Evolutionary conservation across 2,113 vertebrate species (phyloP), one percentile per base, ranked within the genome.

Genomic region (Gallinago jamesoni): DNA sequence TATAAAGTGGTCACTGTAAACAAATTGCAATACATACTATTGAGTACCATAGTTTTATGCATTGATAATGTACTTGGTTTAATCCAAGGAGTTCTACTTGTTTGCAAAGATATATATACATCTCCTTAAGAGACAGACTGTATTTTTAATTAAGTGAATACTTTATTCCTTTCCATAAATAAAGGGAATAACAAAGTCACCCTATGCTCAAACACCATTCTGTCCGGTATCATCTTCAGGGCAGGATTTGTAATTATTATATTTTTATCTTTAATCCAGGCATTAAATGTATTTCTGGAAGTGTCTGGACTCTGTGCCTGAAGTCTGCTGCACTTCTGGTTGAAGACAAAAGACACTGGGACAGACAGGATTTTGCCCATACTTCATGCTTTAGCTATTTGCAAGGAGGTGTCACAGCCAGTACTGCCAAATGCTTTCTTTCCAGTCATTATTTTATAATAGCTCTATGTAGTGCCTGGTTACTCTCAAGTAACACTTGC

Each of bases 401-500:
- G 2, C 30, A 39, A 87, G 27, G 24, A 91, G 12, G 59, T 41
- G 75, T 93, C 37, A 55, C 37, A 59, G 7, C 6, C 10, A 57
- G n/a, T 9, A 11, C 10, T 63, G 35, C 12, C 93, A 88, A 79
- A 83, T 52, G 4, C 3, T 68, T 68, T 7, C 11, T 53, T 90
- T 83, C 13, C 43, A 64, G 47, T 39, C 35, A 47, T 41, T 85
- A 35, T 37, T 85, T 88, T 53, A 19, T 21, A 83, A 63, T 17
- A 89, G 27, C 21, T 60, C 56, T n/a, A 4, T 31, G 14, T 64
- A 74, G 57, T 55, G n/a, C 24, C 47, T n/a, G 20, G 6, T 67
- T 47, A 33, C 14, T 63, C 31, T 67, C 0, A 0, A 59, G n/a
- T 22, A 28, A 12, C 77, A 35, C 10, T 67, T 20, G 33, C 4